These are phyloP conservation scores for Zosterops borbonicus DNA, from an alignment of 2,113 vertebrate species.

Conservation along the genomic window DNA sequence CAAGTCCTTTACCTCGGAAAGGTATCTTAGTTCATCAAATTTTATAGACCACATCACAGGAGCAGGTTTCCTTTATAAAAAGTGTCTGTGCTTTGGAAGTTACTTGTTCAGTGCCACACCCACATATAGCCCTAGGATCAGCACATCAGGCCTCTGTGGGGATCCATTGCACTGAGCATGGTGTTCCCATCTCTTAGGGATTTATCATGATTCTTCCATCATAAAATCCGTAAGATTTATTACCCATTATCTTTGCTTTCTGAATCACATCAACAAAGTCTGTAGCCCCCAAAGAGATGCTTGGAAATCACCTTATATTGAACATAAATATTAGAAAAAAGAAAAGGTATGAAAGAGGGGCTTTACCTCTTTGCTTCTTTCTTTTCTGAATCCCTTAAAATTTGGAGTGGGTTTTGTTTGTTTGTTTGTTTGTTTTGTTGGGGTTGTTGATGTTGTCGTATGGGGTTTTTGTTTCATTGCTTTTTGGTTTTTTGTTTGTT, in stretches of 20 bases:
- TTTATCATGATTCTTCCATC: background rate
- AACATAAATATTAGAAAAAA: background rate
- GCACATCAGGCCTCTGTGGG: background rate
- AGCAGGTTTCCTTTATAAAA: background rate
- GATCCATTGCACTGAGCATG: background rate
- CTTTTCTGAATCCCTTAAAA: background rate
- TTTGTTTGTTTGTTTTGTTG: background rate
- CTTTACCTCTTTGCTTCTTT: background rate
- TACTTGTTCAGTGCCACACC: background rate
- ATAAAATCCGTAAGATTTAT: background rate
- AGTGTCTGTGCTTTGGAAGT: background rate
- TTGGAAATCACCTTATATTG: background rate
- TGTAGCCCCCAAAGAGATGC: background rate
- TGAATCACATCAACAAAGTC: background rate
- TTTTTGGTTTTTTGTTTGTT: too few species aligned
- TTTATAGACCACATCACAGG: background rate
- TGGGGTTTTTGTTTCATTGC: background rate
- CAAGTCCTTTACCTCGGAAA: background rate
- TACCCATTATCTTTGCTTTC: background rate
- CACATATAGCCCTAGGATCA: background rate
- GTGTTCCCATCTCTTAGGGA: background rate
- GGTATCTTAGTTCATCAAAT: background rate
- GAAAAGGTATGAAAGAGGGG: background rate
- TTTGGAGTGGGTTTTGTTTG: background rate
- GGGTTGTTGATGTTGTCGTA: background rate